phyloP scores from a whole-genome alignment of 2,888 invertebrate species.

The Smittia aterrima region DNA sequence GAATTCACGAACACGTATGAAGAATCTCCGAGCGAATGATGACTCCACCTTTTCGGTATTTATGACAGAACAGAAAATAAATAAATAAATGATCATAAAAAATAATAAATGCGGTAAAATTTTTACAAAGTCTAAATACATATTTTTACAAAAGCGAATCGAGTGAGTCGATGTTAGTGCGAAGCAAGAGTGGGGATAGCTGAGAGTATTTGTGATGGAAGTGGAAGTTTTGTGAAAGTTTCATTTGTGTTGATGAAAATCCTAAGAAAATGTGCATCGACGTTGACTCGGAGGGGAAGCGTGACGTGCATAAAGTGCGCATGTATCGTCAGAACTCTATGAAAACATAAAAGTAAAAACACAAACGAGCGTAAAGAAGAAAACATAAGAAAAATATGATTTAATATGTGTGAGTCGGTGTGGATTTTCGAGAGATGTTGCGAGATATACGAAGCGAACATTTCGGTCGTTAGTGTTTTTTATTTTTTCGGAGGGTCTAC shows the following conservation, averaged over 20 bases:
- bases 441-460: conserved; percentile 6
- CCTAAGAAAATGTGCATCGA: conserved; percentile 4
- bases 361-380: conserved; percentile 10
- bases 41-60: conserved; percentile 41
- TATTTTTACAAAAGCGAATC: not conserved
- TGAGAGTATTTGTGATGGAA: not conserved
- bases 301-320: conserved; percentile 27
- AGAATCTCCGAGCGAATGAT: conserved; percentile 32
- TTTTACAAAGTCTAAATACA: conserved; percentile 33
- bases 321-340: conserved; percentile 12
- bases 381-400: conserved; percentile 40
- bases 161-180: not conserved
- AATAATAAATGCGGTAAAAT: conserved; percentile 42
- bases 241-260: not conserved
- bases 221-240: not conserved
- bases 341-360: conserved; percentile 33
- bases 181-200: not conserved
- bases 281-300: conserved; percentile 28
- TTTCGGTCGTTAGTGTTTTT: conserved; percentile 39
- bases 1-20: conserved; percentile 21
- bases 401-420: conserved; percentile 39
- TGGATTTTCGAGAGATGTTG: not conserved
- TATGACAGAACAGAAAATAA: conserved; percentile 41
- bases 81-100: conserved; percentile 41
- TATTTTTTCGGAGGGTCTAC: conserved; percentile 36